Percentiles rank a stretch among this genome's conserved stretches.
Evolutionary conservation across 2,888 invertebrate species (phyloP).

Genomic region (Erebia palarica): DNA sequence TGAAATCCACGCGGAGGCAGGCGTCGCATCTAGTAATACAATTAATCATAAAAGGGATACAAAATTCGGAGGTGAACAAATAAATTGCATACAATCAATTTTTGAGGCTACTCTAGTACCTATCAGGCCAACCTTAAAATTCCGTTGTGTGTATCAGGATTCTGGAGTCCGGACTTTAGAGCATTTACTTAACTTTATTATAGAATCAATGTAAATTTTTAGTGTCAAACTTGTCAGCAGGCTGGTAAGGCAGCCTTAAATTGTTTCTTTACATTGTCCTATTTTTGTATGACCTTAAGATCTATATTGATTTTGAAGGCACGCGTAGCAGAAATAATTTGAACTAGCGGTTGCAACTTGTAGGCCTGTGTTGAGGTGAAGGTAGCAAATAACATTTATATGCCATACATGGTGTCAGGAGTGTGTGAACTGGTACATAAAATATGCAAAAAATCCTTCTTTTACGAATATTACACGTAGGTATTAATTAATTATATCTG

Average conservation of each 20-base stretch:
- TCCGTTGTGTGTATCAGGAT: background rate
- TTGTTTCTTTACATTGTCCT: background rate
- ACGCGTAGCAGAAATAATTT: too few species aligned
- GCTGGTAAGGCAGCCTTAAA: background rate
- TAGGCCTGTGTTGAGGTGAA: too few species aligned
- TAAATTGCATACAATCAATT: background rate
- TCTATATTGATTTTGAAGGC: background rate
- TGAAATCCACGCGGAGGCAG: too few species aligned
- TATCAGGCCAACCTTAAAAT: background rate
- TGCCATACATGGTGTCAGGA: too few species aligned
- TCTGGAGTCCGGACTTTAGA: background rate
- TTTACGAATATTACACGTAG: too few species aligned
- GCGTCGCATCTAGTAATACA: too few species aligned
- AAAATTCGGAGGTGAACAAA: background rate
- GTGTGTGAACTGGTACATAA: too few species aligned
- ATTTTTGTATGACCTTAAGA: slow-evolving; percentile 1
- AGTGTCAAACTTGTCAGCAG: background rate
- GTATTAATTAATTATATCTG: too few species aligned
- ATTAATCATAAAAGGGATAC: too few species aligned
- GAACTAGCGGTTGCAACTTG: too few species aligned
- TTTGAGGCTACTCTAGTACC: background rate
- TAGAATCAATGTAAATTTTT: background rate
- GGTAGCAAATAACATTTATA: too few species aligned
- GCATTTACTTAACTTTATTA: background rate
- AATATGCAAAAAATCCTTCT: too few species aligned